These are phyloP conservation scores for Muscidifurax raptorellus DNA, from an alignment of 1,140 invertebrate genomes.

Conservation along the genomic window DNA sequence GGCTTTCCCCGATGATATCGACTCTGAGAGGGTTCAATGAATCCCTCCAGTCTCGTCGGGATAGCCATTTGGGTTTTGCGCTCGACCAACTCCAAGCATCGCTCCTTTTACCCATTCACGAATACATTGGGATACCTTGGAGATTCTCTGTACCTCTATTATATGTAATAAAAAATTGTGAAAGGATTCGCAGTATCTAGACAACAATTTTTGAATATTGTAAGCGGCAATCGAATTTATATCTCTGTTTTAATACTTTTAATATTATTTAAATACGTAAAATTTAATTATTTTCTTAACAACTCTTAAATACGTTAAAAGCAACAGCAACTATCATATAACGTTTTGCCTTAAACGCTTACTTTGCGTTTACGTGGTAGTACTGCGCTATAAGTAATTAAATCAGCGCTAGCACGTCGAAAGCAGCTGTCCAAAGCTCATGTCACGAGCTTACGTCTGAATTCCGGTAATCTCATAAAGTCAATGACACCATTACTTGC, in stretches of 20 bases:
- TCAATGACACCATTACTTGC: constrained; percentile 13
- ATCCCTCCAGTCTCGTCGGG: neutral
- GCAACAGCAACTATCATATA: no score
- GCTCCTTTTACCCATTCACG: neutral
- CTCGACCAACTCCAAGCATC: neutral
- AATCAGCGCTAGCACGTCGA: neutral
- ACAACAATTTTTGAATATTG: no score
- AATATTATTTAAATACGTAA: no score
- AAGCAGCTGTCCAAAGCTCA: neutral
- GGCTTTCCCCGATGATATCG: neutral
- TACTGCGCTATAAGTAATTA: neutral
- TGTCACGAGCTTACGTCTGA: neutral
- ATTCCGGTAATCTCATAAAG: constrained; percentile 11
- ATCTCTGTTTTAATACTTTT: no score
- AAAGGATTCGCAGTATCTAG: no score
- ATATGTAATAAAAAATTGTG: no score
- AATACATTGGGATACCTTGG: neutral
- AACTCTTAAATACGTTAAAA: no score
- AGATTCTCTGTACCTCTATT: neutral
- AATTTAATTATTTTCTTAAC: no score
- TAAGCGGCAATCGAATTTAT: no score
- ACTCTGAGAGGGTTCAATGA: neutral
- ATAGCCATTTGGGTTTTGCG: neutral
- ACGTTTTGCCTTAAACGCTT: neutral
- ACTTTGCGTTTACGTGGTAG: neutral